Percentiles rank a stretch among this genome's conserved stretches.
phyloP scores from a whole-genome alignment of 2,888 invertebrate genomes.

The Bruchidius siliquastri region DNA sequence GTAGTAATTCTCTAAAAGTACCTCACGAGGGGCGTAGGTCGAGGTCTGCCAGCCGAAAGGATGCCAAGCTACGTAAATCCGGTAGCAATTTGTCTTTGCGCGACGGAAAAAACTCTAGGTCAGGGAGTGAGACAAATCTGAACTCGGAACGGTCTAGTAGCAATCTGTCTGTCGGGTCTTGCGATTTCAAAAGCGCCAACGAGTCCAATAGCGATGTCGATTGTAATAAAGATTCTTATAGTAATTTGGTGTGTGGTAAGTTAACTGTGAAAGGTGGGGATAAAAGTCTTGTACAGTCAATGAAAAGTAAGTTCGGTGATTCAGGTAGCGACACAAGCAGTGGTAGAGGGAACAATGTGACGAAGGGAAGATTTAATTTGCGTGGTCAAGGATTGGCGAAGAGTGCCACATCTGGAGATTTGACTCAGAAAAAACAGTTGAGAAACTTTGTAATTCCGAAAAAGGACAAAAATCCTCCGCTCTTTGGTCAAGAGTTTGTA shows the following conservation, averaged over 20 bases:
- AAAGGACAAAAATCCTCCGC: conserved; percentile 33
- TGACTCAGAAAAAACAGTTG: conserved; percentile 23
- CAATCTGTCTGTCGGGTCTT: background rate
- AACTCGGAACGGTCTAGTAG: background rate
- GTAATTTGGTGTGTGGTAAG: background rate
- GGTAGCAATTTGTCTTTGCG: background rate
- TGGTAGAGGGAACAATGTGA: background rate
- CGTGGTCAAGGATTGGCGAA: conserved; percentile 21
- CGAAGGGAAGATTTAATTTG: background rate
- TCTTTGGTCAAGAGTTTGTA: conserved; percentile 41
- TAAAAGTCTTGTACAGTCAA: background rate
- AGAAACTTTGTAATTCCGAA: conserved; percentile 40
- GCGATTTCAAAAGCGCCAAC: background rate
- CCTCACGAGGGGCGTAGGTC: background rate
- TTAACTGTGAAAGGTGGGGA: background rate
- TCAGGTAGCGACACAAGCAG: background rate
- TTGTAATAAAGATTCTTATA: background rate
- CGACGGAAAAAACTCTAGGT: background rate
- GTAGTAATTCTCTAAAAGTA: background rate
- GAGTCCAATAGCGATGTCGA: background rate
- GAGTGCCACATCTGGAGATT: conserved; percentile 30
- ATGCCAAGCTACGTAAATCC: background rate
- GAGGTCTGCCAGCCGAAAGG: background rate
- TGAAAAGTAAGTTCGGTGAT: background rate
- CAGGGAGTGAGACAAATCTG: background rate